phyloP scores from a whole-genome alignment of 2,797 vertebrate genomes.

The Champsocephalus gunnari region DNA sequence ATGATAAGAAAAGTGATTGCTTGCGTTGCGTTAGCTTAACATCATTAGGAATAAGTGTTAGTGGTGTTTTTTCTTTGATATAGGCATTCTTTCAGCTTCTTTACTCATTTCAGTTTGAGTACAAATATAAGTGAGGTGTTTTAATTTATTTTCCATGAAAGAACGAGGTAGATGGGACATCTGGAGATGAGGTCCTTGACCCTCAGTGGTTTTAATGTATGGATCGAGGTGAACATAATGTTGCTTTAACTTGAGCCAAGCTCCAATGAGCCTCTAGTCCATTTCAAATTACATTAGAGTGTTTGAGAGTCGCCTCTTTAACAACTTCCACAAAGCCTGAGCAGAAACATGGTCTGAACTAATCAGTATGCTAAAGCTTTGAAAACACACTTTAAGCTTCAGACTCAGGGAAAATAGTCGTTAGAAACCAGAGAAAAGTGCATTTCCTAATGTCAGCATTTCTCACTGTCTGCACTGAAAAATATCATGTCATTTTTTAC shows the following conservation, averaged over 20 bases:
- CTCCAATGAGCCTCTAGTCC: constrained; percentile 32
- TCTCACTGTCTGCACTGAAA: not conserved
- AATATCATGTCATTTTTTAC: not conserved
- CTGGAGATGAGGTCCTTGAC: constrained; percentile 29
- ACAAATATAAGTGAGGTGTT: not conserved
- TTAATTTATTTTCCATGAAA: not conserved
- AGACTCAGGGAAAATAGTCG: constrained; percentile 10
- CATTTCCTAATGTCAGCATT: constrained; percentile 10
- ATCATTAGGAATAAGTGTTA: not conserved
- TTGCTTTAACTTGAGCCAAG: constrained; percentile 51
- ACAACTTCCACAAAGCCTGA: constrained; percentile 7
- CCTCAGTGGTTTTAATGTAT: constrained; percentile 30
- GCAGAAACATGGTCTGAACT: constrained; percentile 22
- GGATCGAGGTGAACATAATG: constrained; percentile 50
- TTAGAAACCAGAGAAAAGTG: not conserved
- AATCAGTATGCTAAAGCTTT: constrained; percentile 19
- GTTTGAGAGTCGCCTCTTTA: constrained; percentile 32
- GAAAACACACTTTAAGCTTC: constrained; percentile 16
- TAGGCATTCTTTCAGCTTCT: not conserved
- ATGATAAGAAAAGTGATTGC: constrained; percentile 4
- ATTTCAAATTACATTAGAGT: constrained; percentile 26
- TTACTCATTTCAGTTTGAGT: not conserved
- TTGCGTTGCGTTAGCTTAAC: constrained; percentile 14
- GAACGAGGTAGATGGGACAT: constrained; percentile 11
- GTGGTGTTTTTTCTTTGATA: not conserved